Percentiles rank a stretch among this genome's conserved stretches.
Evolutionary conservation across 2,797 vertebrate species (phyloP).

Genomic region (Sylvilagus floridanus): DNA sequence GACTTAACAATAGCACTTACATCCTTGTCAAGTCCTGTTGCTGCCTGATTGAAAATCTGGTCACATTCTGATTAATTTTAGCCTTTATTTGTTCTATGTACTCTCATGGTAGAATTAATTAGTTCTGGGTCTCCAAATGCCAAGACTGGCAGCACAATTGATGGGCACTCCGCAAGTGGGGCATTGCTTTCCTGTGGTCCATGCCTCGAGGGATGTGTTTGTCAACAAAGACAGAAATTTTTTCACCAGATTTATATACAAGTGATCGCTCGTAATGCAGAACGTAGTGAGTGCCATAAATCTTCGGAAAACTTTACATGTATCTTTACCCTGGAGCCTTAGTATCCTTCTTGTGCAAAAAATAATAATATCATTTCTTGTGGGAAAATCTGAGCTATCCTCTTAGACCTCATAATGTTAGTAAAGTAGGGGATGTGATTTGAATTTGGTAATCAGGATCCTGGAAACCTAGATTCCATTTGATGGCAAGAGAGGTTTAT

Average conservation of each 20-base stretch:
- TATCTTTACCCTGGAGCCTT: background rate
- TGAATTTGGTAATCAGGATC: background rate
- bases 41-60: constrained; percentile 68
- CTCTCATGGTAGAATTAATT: constrained; percentile 60
- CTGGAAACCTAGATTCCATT: background rate
- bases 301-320: constrained; percentile 53
- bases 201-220: constrained; percentile 58
- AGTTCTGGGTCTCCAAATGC: constrained; percentile 48
- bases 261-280: background rate
- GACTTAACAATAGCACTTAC: constrained; percentile 63
- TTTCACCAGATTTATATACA: constrained; percentile 65
- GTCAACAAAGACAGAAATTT: constrained; percentile 65
- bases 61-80: constrained; percentile 73
- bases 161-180: background rate
- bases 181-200: constrained; percentile 14
- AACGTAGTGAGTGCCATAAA: constrained; percentile 54
- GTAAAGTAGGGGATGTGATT: background rate
- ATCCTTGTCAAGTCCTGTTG: constrained; percentile 44
- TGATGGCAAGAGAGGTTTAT: background rate
- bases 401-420: background rate
- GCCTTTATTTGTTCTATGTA: constrained; percentile 49
- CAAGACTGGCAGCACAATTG: constrained; percentile 35
- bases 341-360: background rate
- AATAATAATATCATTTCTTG: background rate
- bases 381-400: background rate